Evolutionary conservation across 2,888 invertebrate species (phyloP).

Genomic region (Amphipoea oculea): DNA sequence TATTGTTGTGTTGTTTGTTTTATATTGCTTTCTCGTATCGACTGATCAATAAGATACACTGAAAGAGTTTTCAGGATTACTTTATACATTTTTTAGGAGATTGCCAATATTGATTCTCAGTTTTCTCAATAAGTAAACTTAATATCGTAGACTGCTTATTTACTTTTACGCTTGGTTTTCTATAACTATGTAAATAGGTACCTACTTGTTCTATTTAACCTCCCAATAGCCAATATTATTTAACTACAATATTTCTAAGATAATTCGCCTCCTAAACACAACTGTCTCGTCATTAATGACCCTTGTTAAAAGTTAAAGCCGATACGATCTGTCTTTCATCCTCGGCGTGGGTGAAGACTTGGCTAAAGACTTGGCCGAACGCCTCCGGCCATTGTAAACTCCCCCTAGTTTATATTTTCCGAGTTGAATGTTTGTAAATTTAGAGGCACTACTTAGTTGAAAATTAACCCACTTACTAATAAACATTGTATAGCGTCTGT

Average conservation of each 20-base stretch:
- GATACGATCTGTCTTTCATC: slow-evolving; percentile 28
- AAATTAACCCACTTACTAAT: not conserved
- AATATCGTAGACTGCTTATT: not conserved
- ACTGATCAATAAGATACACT: slow-evolving; percentile 20
- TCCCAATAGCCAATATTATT: no score
- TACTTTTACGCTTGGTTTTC: not conserved
- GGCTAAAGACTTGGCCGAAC: slow-evolving; percentile 12
- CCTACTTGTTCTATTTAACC: not conserved
- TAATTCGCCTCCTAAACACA: slow-evolving; percentile 18
- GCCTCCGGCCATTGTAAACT: slow-evolving; percentile 32
- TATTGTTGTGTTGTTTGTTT: slow-evolving; percentile 59
- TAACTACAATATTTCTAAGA: slow-evolving; percentile 2
- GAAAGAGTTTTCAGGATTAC: not conserved
- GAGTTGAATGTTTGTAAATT: slow-evolving; percentile 35
- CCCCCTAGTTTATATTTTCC: slow-evolving; percentile 22
- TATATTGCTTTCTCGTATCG: slow-evolving; percentile 21
- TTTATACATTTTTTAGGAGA: not conserved
- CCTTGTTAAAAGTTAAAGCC: slow-evolving; percentile 40
- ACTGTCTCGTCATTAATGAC: slow-evolving; percentile 19
- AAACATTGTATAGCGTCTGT: no score
- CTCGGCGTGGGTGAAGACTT: slow-evolving; percentile 17
- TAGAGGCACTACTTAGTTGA: slow-evolving; percentile 4
- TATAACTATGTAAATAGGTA: not conserved
- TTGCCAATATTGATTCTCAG: not conserved
- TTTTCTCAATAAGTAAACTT: not conserved